Evolutionary conservation across 2,888 invertebrate species (phyloP), one percentile per base, ranked within the genome.

Genomic region (Agelastica alni): DNA sequence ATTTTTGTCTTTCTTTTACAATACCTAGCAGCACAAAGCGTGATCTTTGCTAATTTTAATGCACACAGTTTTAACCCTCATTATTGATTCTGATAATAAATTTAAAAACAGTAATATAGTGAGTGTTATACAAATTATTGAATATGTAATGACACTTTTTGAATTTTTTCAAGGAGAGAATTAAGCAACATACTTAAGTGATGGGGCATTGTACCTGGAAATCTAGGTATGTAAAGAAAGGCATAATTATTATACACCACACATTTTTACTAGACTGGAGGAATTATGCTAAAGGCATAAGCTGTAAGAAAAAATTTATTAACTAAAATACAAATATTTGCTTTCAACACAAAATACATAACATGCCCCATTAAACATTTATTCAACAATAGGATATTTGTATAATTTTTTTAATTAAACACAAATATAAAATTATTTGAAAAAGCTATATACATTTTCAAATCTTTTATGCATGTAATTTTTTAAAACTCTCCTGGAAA

Each of bases 71-170:
- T 18, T 18, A 18, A 20, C 10, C 10, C 12, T 49, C 49, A 48
- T 49, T 32, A 54, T 54, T 54, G 54, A 54, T 54, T 54, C 54
- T 54, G 54, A 54, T 54, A 54, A 54, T 31, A 20, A 30, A 44
- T 34, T 16, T 34, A 16, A 16, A 16, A 9, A 16, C 7, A 4
- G 7, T 28, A n/a, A n/a, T 28, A 28, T 28, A 28, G n/a, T 5
- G 3, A 7, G 2, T 4, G 28, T 28, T 28, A 28, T 28, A 28
- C 28, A 28, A 3, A 5, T n/a, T 28, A 6, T 1, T 1, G 28
- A 28, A 28, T 9, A 9, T 28, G n/a, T 28, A 28, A 28, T 9
- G n/a, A 26, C 7, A 28, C 2, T 2, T 28, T 7, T 28, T 2
- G n/a, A 28, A 28, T 9, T 28, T 28, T 5, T 9, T 2, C 7